Conservation (phyloP, 1,140 invertebrate genomes). For the Mamestra configurata region DNA sequence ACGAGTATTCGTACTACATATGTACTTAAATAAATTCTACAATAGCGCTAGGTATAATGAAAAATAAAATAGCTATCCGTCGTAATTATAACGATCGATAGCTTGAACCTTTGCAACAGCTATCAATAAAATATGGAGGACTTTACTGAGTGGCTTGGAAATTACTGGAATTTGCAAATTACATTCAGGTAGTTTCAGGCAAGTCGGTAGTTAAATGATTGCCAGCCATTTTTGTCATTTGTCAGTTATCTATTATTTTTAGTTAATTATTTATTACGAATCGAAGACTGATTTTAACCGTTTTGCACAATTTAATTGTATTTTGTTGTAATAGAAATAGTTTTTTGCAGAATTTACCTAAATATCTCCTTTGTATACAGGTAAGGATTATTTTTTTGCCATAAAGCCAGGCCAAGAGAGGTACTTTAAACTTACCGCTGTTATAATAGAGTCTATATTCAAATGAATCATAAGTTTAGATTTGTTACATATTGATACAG, state of each 20-base stretch:
- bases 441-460: slow-evolving; percentile 57
- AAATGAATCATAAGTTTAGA: slow-evolving; percentile 16
- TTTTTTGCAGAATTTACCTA: slow-evolving; percentile 61
- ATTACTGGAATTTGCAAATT: background rate
- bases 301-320: slow-evolving; percentile 47
- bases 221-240: too few relatives aligned
- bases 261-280: too few relatives aligned
- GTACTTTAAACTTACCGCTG: background rate
- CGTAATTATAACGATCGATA: background rate
- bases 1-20: too few relatives aligned
- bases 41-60: background rate
- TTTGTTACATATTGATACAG: slow-evolving; percentile 60
- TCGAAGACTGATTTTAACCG: slow-evolving; percentile 2
- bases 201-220: too few relatives aligned
- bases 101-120: background rate
- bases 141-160: background rate
- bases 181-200: too few relatives aligned
- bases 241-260: too few relatives aligned
- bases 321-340: slow-evolving; percentile 55
- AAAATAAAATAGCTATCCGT: background rate
- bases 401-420: background rate
- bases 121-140: background rate
- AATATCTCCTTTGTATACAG: slow-evolving; percentile 72
- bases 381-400: slow-evolving; percentile 65
- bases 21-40: background rate